Evolutionary conservation across 2,113 vertebrate species (phyloP), one percentile per base, ranked within the genome.

Genomic region (Colius striatus): DNA sequence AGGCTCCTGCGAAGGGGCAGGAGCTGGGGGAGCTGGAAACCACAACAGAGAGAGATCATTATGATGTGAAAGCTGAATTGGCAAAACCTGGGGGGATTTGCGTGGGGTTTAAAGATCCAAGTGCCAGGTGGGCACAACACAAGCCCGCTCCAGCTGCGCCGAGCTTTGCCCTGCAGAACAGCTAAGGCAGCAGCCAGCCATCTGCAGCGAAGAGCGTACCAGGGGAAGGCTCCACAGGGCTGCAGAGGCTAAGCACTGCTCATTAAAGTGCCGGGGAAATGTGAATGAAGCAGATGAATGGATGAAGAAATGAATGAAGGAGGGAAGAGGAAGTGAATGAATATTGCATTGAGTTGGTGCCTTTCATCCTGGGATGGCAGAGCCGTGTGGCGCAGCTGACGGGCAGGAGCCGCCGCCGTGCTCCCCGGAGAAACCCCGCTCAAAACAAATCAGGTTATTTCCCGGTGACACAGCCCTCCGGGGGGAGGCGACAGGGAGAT

Each of bases 281-380:
- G 92, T 97, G 96, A 97, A 97, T 97, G 95, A 89, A 96, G 70
- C 79, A 90, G 95, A 90, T 96, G 95, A 97, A 96, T 97, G 95
- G 92, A 89, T 60, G 85, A 34, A 95, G 92, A 89, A 97, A 94
- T 97, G 96, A 97, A 97, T 97, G 96, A 92, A 95, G 71, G 93
- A 96, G 77, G 55, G 72, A 93, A 95, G 83, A 92, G 93, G 93
- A 94, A 94, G 90, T 97, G 95, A 97, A 97, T 97, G 96, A 96
- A 97, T 95, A 95, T 92, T 94, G 81, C 95, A 96, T 84, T 53
- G 88, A 53, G 87, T 94, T 53, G 66, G 32, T 92, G 87, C 84
- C 91, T 95, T 96, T 96, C 95, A 93, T 91, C 84, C 91, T 75
- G 60, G 85, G 91, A 84, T 89, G 63, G 77, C 27, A 27, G 82